These are phyloP conservation scores for Thinocorus orbignyianus DNA, from an alignment of 2,113 vertebrate species.

Conservation along the genomic window DNA sequence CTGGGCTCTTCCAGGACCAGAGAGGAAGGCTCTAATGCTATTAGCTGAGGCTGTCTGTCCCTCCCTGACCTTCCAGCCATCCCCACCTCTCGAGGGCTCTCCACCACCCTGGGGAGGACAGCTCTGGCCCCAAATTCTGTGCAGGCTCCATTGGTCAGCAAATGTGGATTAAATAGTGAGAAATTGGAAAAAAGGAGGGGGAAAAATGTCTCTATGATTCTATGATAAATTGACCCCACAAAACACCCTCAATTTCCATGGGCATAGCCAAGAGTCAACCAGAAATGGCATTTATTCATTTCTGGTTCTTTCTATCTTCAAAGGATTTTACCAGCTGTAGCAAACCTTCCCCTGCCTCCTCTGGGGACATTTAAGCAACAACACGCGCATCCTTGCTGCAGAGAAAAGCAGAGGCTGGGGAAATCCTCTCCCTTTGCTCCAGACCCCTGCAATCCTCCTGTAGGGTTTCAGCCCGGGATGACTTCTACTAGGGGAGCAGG, in stretches of 20 bases:
- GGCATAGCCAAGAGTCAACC: neutral
- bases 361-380: neutral
- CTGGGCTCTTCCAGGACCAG: neutral
- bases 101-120: neutral
- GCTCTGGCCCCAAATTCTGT: neutral
- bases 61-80: neutral
- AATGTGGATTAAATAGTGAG: neutral
- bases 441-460: neutral
- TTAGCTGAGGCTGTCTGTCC: neutral
- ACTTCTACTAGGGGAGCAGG: neutral
- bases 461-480: neutral
- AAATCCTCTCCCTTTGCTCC: neutral
- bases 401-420: neutral
- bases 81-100: neutral
- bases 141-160: neutral
- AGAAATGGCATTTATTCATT: neutral
- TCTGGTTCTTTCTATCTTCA: neutral
- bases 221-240: neutral
- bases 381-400: accelerated
- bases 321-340: neutral
- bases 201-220: neutral
- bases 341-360: neutral
- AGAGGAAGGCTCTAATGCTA: neutral
- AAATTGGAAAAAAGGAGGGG: neutral
- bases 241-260: neutral